Percentiles rank a stretch among this genome's conserved stretches.
These are phyloP conservation scores for Trogon surrucura DNA, from an alignment of 2,113 vertebrate genomes.

Conservation along the genomic window DNA sequence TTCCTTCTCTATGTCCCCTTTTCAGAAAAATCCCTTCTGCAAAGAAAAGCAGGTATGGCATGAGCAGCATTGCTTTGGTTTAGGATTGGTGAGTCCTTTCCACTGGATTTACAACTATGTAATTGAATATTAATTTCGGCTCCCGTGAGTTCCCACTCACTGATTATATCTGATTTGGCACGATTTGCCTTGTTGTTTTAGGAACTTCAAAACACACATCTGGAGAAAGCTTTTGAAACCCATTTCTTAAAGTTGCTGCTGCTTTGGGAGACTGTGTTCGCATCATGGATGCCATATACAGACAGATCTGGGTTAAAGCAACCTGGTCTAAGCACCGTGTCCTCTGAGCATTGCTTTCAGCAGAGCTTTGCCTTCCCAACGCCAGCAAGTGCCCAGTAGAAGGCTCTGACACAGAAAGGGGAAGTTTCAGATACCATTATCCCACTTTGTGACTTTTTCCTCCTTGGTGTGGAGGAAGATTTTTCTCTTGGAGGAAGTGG, in stretches of 20 bases:
- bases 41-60: neutral
- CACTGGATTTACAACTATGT: neutral
- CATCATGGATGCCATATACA: neutral
- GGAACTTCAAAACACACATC: neutral
- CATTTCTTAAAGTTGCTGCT: conserved; percentile 24
- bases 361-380: neutral
- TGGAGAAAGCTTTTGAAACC: conserved; percentile 65
- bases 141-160: neutral
- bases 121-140: conserved; percentile 13
- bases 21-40: neutral
- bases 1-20: neutral
- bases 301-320: conserved; percentile 61
- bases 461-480: neutral
- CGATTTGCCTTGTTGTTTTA: neutral
- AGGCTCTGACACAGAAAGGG: neutral
- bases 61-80: neutral
- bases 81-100: neutral
- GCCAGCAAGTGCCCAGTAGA: neutral
- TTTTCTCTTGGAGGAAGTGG: neutral
- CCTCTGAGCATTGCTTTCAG: neutral
- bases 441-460: no score
- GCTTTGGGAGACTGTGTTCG: conserved; percentile 32
- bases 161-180: neutral
- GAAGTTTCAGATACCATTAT: neutral
- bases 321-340: neutral